Percentiles rank a stretch among this genome's conserved stretches.
Conservation (phyloP, 2,113 vertebrate species). For the Prolemur simus region DNA sequence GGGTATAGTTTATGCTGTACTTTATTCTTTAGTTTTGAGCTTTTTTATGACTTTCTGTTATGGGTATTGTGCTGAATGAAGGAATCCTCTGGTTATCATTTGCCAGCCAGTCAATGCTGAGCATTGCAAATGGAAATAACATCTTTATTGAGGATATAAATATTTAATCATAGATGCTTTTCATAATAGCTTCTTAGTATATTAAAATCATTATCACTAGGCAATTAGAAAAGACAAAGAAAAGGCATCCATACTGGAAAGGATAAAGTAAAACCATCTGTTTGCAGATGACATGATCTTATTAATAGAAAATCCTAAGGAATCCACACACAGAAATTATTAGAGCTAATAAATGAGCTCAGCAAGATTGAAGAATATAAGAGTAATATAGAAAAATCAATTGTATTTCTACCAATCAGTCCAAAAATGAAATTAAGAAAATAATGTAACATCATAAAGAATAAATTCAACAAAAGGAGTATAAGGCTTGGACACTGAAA, state of each 20-base stretch:
- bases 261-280: not conserved
- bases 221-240: not conserved
- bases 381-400: conserved; percentile 15
- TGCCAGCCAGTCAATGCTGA: not conserved
- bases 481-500: not conserved
- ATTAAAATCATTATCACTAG: not conserved
- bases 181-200: conserved; percentile 16
- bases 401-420: not conserved
- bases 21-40: not conserved
- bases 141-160: not conserved
- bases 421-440: conserved; percentile 23
- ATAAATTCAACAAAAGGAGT: not conserved
- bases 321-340: not conserved
- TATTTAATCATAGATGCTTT: conserved; percentile 24
- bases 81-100: not conserved
- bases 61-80: not conserved
- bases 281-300: not conserved
- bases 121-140: conserved; percentile 31
- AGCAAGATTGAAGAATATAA: not conserved
- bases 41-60: not conserved
- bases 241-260: not conserved
- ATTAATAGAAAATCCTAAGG: not conserved
- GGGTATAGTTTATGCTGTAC: not conserved
- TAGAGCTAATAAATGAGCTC: not conserved
- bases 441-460: not conserved